Evolutionary conservation across 2,888 invertebrate species (phyloP), one percentile per base, ranked within the genome.

Genomic region (Noctua pronuba): DNA sequence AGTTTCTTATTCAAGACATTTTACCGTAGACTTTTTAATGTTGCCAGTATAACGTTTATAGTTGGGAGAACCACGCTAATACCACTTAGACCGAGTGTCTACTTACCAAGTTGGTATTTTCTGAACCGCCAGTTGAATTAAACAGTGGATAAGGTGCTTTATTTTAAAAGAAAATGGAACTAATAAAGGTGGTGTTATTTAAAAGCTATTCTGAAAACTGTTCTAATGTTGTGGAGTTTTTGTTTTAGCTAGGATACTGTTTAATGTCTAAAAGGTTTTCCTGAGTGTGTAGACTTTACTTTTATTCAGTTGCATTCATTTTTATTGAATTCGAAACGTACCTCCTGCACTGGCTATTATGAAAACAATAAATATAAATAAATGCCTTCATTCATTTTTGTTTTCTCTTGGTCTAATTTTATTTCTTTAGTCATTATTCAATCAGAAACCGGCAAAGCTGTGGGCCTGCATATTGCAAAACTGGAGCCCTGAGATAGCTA

Each of bases 71-170:
- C 81, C 80, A 77, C 81, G 79, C 85, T 89, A 88, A 85, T 84
- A 88, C 88, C 86, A 89, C 87, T 90, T 80, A 82, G 79, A 74
- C 73, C 75, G 77, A 91, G 88, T 86, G 80, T 87, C 86, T 86
- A 81, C 85, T 85, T 87, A 87, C 82, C 75, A 81, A 86, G 82
- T 85, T 86, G 86, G 86, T 86, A 88, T 86, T 90, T 80, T 88
- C 83, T 79, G 70, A 74, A 83, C 67, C 80, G 85, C 80, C 82
- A 73, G 77, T 77, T 76, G 86, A 85, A 88, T 89, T 84, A 84
- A 88, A 87, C 66, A 80, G 49, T 58, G 28, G 58, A 71, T 75
- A 58, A 62, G 24, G 52, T 66, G 35, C 75, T 76, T 77, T 84
- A 82, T 81, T 79, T 70, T 28, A 31, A 66, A 82, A 82, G 69